Evolutionary conservation across 2,888 invertebrate genomes (phyloP).

Genomic region (Hecatera dysodea): DNA sequence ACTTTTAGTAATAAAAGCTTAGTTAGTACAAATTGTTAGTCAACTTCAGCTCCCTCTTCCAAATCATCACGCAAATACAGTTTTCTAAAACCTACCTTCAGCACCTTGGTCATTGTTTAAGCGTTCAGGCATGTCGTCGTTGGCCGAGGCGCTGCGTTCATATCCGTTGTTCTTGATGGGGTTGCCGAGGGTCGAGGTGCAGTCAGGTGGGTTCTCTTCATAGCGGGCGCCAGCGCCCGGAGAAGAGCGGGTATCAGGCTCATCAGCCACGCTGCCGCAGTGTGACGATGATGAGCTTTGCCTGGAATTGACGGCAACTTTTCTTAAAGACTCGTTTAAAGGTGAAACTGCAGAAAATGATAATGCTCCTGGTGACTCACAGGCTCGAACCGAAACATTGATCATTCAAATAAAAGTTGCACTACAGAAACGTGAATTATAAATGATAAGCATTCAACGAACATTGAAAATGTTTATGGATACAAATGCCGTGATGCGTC

Average conservation of each 20-base stretch:
- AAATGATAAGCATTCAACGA: slow-evolving; percentile 1
- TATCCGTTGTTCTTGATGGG: slow-evolving; percentile 90
- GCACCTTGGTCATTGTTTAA: slow-evolving; percentile 89
- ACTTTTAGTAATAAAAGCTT: slow-evolving; percentile 22
- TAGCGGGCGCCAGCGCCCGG: slow-evolving; percentile 88
- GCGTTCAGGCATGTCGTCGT: slow-evolving; percentile 88
- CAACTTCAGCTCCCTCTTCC: slow-evolving; percentile 46
- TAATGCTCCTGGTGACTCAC: background rate
- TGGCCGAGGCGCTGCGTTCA: slow-evolving; percentile 85
- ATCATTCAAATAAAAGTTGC: background rate
- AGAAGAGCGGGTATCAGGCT: slow-evolving; percentile 89
- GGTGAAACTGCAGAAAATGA: background rate
- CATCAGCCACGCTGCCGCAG: slow-evolving; percentile 88
- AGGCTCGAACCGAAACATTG: background rate
- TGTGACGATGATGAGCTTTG: slow-evolving; percentile 90
- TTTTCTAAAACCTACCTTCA: slow-evolving; percentile 81
- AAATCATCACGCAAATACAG: slow-evolving; percentile 58
- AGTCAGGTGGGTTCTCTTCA: slow-evolving; percentile 86
- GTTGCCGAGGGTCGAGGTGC: slow-evolving; percentile 87
- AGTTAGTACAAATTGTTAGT: slow-evolving; percentile 21
- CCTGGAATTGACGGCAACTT: slow-evolving; percentile 71
- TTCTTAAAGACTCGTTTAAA: background rate
- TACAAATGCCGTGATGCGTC: background rate
- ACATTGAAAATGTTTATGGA: slow-evolving; percentile 4
- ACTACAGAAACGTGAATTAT: slow-evolving; percentile 1